phyloP scores from a whole-genome alignment of 1,140 invertebrate species.

The Archivesica marissinica region DNA sequence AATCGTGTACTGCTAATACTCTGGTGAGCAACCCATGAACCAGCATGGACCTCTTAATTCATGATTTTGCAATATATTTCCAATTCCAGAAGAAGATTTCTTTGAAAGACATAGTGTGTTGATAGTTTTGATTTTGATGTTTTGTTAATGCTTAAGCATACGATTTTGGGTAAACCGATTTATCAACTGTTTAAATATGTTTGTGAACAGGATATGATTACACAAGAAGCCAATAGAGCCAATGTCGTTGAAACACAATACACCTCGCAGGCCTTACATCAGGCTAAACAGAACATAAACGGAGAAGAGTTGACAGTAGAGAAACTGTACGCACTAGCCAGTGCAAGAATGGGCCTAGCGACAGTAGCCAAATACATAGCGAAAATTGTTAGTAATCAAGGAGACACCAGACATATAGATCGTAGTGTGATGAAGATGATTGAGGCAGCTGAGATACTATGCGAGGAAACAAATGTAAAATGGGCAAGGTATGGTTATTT shows the following conservation, averaged over 20 bases:
- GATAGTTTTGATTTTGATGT: background rate
- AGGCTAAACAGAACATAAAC: background rate
- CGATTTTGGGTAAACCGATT: background rate
- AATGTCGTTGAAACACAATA: conserved; percentile 18
- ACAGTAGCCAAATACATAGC: conserved; percentile 65
- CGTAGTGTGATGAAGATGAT: conserved; percentile 43
- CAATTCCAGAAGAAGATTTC: too few species aligned
- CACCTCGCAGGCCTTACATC: conserved; percentile 15
- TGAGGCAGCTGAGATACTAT: conserved; percentile 57
- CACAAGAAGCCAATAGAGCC: conserved; percentile 54
- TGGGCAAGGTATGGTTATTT: conserved; percentile 71
- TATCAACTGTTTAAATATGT: background rate
- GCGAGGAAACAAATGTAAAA: conserved; percentile 60
- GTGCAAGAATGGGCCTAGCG: conserved; percentile 67
- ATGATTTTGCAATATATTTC: too few species aligned
- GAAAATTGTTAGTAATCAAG: conserved; percentile 25
- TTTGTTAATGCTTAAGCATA: background rate
- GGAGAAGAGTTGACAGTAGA: conserved; percentile 39
- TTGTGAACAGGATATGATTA: background rate
- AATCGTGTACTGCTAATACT: too few species aligned
- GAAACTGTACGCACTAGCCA: conserved; percentile 65
- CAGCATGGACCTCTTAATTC: too few species aligned
- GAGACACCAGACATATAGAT: conserved; percentile 29
- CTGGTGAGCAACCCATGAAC: too few species aligned
- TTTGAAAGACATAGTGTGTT: background rate